Conservation (phyloP, 2,888 invertebrate species). For the Lithophane ornitopus region DNA sequence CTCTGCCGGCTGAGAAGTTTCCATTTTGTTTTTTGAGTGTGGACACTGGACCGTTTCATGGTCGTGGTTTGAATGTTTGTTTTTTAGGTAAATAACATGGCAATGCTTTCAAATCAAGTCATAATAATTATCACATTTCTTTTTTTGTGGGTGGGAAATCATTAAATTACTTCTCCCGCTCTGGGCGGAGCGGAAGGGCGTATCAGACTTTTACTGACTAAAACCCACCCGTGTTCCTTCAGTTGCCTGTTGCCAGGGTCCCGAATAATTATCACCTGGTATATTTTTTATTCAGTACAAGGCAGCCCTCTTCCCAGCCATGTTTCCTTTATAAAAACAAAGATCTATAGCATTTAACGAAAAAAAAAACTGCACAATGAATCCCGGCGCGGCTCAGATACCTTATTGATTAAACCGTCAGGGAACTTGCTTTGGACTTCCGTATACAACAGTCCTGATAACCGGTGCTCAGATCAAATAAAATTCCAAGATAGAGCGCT, state of each 20-base stretch:
- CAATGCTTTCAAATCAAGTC: neutral
- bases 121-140: neutral
- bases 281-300: neutral
- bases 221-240: too few relatives aligned
- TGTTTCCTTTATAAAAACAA: neutral
- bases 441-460: neutral
- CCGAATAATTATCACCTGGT: neutral
- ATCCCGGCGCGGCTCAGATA: neutral
- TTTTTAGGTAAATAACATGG: neutral
- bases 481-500: too few relatives aligned
- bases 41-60: slow-evolving; percentile 14
- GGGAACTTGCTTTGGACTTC: neutral
- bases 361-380: neutral
- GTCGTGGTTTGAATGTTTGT: neutral
- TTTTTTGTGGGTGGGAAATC: too few relatives aligned
- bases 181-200: too few relatives aligned
- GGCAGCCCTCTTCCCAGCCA: too few relatives aligned
- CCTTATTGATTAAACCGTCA: slow-evolving; percentile 10
- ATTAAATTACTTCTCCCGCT: too few relatives aligned
- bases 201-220: too few relatives aligned
- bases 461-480: too few relatives aligned
- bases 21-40: slow-evolving; percentile 47
- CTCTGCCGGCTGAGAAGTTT: slow-evolving; percentile 29
- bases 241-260: too few relatives aligned
- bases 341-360: neutral